A percentile compares a stretch with the other conserved stretches of the same genome.
Evolutionary conservation across 1,140 invertebrate genomes (phyloP).

Genomic region (Lasaia peninsularis): DNA sequence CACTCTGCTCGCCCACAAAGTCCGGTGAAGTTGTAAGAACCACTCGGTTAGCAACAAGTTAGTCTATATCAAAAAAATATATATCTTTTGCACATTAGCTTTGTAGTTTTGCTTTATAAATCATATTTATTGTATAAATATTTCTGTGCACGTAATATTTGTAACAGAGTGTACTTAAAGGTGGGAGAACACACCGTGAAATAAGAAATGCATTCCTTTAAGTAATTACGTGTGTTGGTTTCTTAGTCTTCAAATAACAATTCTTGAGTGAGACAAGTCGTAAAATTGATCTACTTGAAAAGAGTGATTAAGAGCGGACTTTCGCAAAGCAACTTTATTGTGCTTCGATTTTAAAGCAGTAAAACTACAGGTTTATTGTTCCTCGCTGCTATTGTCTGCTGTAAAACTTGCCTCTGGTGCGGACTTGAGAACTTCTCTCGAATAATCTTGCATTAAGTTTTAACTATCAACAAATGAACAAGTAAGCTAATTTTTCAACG

Average conservation of each 20-base stretch:
- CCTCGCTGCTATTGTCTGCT: background rate
- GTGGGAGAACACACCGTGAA: constrained; percentile 63
- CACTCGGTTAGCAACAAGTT: too few relatives aligned
- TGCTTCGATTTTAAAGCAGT: background rate
- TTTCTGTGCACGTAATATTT: background rate
- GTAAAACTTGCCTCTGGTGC: too few relatives aligned
- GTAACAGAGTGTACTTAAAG: constrained; percentile 8
- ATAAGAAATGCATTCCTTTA: constrained; percentile 51
- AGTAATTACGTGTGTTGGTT: constrained; percentile 45
- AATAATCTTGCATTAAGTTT: too few relatives aligned
- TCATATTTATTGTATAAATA: too few relatives aligned
- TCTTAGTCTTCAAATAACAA: constrained; percentile 25
- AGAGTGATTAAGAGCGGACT: background rate
- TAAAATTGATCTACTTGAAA: constrained; percentile 17
- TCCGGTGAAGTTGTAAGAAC: too few relatives aligned
- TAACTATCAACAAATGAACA: too few relatives aligned
- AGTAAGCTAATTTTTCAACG: too few relatives aligned
- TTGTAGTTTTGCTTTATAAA: too few relatives aligned
- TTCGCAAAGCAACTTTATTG: constrained; percentile 1
- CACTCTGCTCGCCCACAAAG: too few relatives aligned
- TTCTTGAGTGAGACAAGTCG: constrained; percentile 15
- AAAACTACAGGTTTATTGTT: background rate
- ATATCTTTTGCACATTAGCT: background rate
- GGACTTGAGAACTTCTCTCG: too few relatives aligned
- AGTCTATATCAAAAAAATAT: too few relatives aligned